phyloP scores from a whole-genome alignment of 2,888 invertebrate species.

The Spisula subtruncata region DNA sequence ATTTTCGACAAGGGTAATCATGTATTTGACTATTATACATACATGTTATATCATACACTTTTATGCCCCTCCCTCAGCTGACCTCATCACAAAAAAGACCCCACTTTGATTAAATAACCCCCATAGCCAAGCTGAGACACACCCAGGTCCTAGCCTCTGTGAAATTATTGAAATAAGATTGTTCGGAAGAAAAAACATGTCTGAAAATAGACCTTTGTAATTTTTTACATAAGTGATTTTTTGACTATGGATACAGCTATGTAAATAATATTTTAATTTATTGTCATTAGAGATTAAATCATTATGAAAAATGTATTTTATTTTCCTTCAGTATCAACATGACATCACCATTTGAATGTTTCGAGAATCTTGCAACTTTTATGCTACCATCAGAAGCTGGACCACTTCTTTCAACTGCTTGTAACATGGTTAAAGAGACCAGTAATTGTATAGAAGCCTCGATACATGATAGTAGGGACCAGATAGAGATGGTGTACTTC shows the following conservation, averaged over 20 bases:
- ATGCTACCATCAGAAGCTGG: neutral
- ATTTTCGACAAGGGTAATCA: neutral
- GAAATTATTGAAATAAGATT: no score
- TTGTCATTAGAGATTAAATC: neutral
- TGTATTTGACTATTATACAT: neutral
- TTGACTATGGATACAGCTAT: no score
- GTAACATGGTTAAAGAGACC: neutral
- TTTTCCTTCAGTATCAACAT: constrained; percentile 1
- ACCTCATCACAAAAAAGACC: no score
- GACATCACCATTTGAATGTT: neutral
- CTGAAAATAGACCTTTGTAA: no score
- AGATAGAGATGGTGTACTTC: neutral
- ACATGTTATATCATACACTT: no score
- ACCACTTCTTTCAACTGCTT: neutral
- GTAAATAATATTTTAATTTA: neutral
- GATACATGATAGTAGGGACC: neutral
- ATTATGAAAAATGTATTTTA: neutral
- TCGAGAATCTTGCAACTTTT: neutral
- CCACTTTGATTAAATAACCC: no score
- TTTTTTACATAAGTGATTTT: no score
- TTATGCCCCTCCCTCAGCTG: no score
- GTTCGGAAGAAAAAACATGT: no score
- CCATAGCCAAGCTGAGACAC: no score
- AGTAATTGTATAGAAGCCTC: neutral
- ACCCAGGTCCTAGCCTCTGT: no score